These are phyloP conservation scores for Strix aluco DNA, from an alignment of 2,113 vertebrate species.

Conservation along the genomic window DNA sequence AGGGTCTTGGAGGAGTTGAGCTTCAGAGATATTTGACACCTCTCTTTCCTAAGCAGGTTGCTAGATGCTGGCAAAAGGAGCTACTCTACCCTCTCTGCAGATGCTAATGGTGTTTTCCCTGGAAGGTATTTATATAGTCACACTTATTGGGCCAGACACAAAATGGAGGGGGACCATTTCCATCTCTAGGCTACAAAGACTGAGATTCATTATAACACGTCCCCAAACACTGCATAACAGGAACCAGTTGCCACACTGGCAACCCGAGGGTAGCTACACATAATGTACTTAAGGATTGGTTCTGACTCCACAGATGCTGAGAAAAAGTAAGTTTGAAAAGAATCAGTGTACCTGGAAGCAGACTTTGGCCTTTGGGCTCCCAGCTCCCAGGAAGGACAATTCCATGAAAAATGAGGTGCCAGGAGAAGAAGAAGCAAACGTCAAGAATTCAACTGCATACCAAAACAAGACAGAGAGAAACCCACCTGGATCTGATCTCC, in stretches of 20 bases:
- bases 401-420: neutral
- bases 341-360: neutral
- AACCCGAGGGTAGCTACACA: neutral
- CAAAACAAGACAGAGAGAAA: constrained; percentile 46
- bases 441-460: neutral
- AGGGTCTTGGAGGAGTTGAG: neutral
- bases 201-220: neutral
- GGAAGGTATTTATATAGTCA: neutral
- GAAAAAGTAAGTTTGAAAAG: neutral
- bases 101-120: neutral
- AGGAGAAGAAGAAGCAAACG: neutral
- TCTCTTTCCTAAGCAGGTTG: neutral
- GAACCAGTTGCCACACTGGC: neutral
- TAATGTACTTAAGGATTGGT: neutral
- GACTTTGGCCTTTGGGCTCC: neutral
- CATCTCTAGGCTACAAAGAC: neutral
- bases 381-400: neutral
- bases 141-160: neutral
- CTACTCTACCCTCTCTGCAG: neutral
- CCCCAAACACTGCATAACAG: neutral
- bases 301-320: neutral
- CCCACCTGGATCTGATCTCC: constrained; percentile 55
- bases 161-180: neutral
- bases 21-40: neutral
- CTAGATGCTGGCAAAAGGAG: neutral